Evolutionary conservation across 2,888 invertebrate genomes (phyloP).

Genomic region (Nymphalis polychloros): DNA sequence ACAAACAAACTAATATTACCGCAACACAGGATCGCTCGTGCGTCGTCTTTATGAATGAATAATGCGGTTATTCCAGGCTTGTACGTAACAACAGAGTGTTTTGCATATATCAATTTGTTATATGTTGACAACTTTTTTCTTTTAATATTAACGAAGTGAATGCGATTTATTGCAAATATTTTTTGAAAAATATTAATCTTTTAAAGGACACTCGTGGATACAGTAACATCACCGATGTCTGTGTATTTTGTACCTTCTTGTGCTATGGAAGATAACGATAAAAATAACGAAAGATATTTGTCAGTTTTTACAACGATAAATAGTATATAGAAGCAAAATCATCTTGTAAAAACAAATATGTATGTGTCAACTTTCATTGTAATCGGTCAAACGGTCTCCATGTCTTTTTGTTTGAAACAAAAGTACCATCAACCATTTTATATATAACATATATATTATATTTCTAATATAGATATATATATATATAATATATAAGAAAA

Average conservation of each 20-base stretch:
- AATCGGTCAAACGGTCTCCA: no score
- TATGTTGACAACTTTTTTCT: slow-evolving; percentile 31
- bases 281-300: no score
- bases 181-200: slow-evolving; percentile 24
- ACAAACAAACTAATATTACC: slow-evolving; percentile 39
- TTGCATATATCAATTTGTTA: slow-evolving; percentile 42
- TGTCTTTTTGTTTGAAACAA: no score
- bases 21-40: slow-evolving; percentile 41
- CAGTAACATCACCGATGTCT: not conserved
- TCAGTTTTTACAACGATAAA: no score
- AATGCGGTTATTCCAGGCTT: slow-evolving; percentile 48
- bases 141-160: slow-evolving; percentile 30
- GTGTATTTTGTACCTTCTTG: no score
- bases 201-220: slow-evolving; percentile 10
- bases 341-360: no score
- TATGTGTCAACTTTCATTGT: no score
- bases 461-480: not conserved
- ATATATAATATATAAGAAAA: not conserved
- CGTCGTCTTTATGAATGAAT: slow-evolving; percentile 47
- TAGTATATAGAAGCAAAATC: no score
- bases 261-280: no score
- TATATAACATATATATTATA: not conserved
- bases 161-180: slow-evolving; percentile 25
- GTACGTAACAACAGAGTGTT: slow-evolving; percentile 40
- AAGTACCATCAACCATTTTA: no score